A percentile compares a stretch with the other conserved stretches of the same genome.
These are phyloP conservation scores for Bacillus rossius DNA, from an alignment of 1,140 invertebrate genomes.

Conservation along the genomic window DNA sequence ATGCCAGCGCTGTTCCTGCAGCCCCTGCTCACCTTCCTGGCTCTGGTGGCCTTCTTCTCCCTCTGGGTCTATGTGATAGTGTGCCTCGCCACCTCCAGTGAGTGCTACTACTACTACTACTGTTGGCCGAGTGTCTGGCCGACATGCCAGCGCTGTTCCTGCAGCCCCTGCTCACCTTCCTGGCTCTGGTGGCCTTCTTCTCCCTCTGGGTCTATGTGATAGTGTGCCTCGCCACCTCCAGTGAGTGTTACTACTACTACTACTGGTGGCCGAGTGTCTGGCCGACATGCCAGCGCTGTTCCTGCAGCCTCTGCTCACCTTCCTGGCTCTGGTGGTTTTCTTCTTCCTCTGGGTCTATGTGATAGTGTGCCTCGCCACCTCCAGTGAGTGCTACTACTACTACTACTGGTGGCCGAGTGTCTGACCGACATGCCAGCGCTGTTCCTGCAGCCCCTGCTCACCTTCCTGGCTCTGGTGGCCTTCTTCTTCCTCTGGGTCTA, in stretches of 20 bases:
- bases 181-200: conserved; percentile 71
- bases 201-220: conserved; percentile 81
- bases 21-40: conserved; percentile 78
- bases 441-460: conserved; percentile 81
- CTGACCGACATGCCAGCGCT: conserved; percentile 77
- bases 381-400: conserved; percentile 65
- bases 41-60: conserved; percentile 69
- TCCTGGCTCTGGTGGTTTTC: conserved; percentile 69
- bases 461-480: conserved; percentile 67
- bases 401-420: no score
- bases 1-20: conserved; percentile 84
- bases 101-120: no score
- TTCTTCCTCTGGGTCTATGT: conserved; percentile 81
- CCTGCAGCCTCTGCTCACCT: conserved; percentile 83
- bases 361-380: conserved; percentile 62
- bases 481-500: conserved; percentile 84
- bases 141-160: conserved; percentile 80
- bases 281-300: conserved; percentile 78
- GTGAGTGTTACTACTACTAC: no score
- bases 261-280: no score
- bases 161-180: conserved; percentile 82
- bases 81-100: conserved; percentile 63
- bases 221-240: conserved; percentile 59
- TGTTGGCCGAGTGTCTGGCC: no score
- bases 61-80: conserved; percentile 81